Evolutionary conservation across 2,113 vertebrate species (phyloP).

Genomic region (Ia io): DNA sequence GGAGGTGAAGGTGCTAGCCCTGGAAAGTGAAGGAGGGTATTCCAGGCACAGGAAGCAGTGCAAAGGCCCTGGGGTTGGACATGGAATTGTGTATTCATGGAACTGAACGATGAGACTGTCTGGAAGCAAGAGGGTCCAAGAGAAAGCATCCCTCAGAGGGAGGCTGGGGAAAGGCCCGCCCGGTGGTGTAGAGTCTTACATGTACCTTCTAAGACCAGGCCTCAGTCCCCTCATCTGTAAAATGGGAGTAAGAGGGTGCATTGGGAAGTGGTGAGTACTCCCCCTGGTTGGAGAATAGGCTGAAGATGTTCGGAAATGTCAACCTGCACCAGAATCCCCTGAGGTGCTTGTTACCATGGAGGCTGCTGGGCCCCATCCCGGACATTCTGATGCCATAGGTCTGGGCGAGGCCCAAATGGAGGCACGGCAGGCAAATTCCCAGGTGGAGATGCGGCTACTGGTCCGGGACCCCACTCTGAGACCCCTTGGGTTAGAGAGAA

Average conservation of each 20-base stretch:
- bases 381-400: no score
- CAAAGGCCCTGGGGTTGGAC: not conserved
- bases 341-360: not conserved
- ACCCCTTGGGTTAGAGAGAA: not conserved
- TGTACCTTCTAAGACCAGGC: not conserved
- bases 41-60: not conserved
- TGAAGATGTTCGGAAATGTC: not conserved
- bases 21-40: not conserved
- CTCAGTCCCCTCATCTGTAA: not conserved
- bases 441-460: not conserved
- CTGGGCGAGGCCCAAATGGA: not conserved
- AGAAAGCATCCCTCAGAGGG: not conserved
- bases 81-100: not conserved
- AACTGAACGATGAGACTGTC: not conserved
- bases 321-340: no score
- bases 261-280: not conserved
- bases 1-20: not conserved
- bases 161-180: not conserved
- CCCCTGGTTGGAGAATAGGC: not conserved
- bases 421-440: not conserved
- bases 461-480: not conserved
- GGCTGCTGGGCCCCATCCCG: no score
- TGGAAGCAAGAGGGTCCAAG: not conserved
- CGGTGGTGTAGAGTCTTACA: not conserved
- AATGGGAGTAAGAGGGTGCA: not conserved